Conservation (phyloP, 2,888 invertebrate genomes). For the Agrotis clavis region DNA sequence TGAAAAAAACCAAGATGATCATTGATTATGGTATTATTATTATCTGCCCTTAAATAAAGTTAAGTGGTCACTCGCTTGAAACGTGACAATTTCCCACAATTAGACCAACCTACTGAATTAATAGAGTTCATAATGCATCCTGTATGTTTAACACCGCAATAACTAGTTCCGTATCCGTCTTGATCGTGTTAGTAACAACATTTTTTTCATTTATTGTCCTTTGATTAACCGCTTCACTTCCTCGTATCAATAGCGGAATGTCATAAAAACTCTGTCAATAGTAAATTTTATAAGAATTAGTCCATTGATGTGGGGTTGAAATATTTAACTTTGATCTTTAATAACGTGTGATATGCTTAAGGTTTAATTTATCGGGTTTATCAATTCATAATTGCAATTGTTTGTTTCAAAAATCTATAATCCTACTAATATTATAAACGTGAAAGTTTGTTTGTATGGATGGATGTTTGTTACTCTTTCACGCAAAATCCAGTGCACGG, state of each 20-base stretch:
- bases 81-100: constrained; percentile 64
- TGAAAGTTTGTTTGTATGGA: too few relatives aligned
- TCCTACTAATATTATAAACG: too few relatives aligned
- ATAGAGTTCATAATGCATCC: constrained; percentile 68
- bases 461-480: too few relatives aligned
- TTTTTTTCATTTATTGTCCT: constrained; percentile 59
- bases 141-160: constrained; percentile 66
- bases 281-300: constrained; percentile 31
- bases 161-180: constrained; percentile 76
- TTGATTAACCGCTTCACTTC: constrained; percentile 61
- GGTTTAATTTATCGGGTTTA: too few relatives aligned
- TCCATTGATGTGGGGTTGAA: neutral
- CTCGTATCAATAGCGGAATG: constrained; percentile 58
- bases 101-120: constrained; percentile 63
- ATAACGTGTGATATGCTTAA: neutral
- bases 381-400: neutral
- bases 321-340: constrained; percentile 6
- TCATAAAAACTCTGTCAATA: constrained; percentile 36
- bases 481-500: too few relatives aligned
- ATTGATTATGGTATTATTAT: constrained; percentile 12
- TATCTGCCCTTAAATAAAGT: constrained; percentile 4
- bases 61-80: constrained; percentile 42
- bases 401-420: too few relatives aligned
- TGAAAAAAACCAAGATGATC: neutral
- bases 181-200: constrained; percentile 48